Percentiles rank a stretch among this genome's conserved stretches.
Evolutionary conservation across 2,797 vertebrate genomes (phyloP).

Genomic region (Choloepus didactylus): DNA sequence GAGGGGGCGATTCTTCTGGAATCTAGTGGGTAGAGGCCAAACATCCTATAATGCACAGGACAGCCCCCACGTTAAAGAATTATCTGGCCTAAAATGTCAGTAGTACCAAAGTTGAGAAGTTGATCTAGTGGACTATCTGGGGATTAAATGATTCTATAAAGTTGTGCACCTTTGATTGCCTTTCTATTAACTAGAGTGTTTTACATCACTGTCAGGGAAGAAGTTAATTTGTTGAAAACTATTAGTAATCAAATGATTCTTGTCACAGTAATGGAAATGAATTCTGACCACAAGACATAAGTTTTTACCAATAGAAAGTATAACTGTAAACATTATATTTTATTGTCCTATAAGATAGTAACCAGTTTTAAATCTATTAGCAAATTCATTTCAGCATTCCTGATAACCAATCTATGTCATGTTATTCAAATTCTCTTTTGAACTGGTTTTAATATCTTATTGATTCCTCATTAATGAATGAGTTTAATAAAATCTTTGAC

Average conservation of each 20-base stretch:
- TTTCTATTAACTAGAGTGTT: background rate
- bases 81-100: background rate
- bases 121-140: background rate
- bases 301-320: background rate
- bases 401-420: background rate
- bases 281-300: background rate
- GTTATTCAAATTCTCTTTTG: background rate
- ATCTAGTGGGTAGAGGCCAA: background rate
- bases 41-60: background rate
- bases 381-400: constrained; percentile 10
- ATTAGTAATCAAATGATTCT: constrained; percentile 23
- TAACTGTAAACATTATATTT: background rate
- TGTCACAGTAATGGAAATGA: background rate
- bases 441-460: background rate
- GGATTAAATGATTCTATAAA: background rate
- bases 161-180: background rate
- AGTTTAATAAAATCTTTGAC: background rate
- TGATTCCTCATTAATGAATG: constrained; percentile 7
- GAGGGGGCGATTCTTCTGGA: background rate
- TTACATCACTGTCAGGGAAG: background rate
- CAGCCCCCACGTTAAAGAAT: background rate
- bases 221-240: constrained; percentile 13
- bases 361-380: background rate
- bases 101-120: background rate
- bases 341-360: background rate